phyloP scores from a whole-genome alignment of 37 sponge, comb jelly and placozoan genomes.

The Spongilla lacustris region DNA sequence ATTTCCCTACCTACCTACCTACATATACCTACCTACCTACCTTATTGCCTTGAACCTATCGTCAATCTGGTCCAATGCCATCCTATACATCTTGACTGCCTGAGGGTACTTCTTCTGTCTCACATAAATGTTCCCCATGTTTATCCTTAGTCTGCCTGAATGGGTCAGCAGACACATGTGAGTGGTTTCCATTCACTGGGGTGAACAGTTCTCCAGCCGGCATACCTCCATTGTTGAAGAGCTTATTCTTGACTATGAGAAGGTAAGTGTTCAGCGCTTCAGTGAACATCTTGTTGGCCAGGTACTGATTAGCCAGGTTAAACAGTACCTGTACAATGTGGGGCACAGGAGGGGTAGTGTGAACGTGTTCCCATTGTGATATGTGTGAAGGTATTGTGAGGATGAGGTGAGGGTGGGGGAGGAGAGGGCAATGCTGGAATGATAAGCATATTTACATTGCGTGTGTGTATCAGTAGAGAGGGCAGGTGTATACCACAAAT shows the following conservation, averaged over 20 bases:
- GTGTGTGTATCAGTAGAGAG: too few species aligned
- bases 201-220: not conserved
- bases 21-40: constrained; percentile 13
- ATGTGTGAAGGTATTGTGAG: too few species aligned
- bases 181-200: not conserved
- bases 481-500: too few species aligned
- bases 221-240: constrained; percentile 87
- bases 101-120: constrained; percentile 91
- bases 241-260: constrained; percentile 96
- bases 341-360: too few species aligned
- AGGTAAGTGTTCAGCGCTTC: constrained; percentile 95
- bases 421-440: too few species aligned
- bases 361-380: too few species aligned
- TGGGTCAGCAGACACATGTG: not conserved
- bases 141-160: constrained; percentile 88
- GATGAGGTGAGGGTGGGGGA: too few species aligned
- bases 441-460: too few species aligned
- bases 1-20: too few species aligned
- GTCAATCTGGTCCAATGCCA: constrained; percentile 95
- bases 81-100: constrained; percentile 97
- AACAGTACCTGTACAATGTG: constrained; percentile 76
- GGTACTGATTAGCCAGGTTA: constrained; percentile 91
- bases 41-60: constrained; percentile 76
- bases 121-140: constrained; percentile 97
- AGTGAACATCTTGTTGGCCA: constrained; percentile 73